Base-by-base conservation (phyloP, 2,888 invertebrate species). In the Bombylius major region DNA sequence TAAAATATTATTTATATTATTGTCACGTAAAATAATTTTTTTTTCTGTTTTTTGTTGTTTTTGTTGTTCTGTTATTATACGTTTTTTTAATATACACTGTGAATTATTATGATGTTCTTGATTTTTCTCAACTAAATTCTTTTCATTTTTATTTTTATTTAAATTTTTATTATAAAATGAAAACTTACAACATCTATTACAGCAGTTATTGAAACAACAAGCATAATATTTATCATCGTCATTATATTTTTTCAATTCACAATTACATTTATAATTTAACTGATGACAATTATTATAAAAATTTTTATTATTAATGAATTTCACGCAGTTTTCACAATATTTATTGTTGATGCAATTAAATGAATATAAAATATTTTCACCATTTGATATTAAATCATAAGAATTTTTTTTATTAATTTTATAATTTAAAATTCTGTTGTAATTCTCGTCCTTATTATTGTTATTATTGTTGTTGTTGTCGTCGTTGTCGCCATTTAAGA, bases 221-320 rank as follows among this genome's bases (percentile, higher is more conserved):
- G 1, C 1, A 36, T 4, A 8, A 36, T 4, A 8, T 36, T 36
- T 49, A 13, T n/a, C 33, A 12, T 45, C 42, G 42, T 34, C 39
- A 39, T 45, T 50, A 9, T 5, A 11, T 3, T 54, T 45, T 3
- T 54, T 45, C 31, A 14, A 8, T 11, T 34, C 44, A 47, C 44
- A 33, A 47, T 36, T 39, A 32, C 33, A 13, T 14, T 36, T 34
- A 34, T n/a, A n/a, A n/a, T 36, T 11, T 14, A 13, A 47, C 42
- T 7, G 31, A 39, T 47, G 23, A 42, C 14, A 44, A 45, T 49
- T 44, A 14, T 45, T 44, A 14, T 45, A 44, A 49, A 33, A 33
- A 49, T 32, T n/a, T n/a, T n/a, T 49, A n/a, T 54, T 49, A 54
- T 50, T 45, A 54, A 54, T 50, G 54, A 50, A 54, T 44, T 46